These are phyloP conservation scores for Thymelicus sylvestris DNA, from an alignment of 2,888 invertebrate species.

Conservation along the genomic window DNA sequence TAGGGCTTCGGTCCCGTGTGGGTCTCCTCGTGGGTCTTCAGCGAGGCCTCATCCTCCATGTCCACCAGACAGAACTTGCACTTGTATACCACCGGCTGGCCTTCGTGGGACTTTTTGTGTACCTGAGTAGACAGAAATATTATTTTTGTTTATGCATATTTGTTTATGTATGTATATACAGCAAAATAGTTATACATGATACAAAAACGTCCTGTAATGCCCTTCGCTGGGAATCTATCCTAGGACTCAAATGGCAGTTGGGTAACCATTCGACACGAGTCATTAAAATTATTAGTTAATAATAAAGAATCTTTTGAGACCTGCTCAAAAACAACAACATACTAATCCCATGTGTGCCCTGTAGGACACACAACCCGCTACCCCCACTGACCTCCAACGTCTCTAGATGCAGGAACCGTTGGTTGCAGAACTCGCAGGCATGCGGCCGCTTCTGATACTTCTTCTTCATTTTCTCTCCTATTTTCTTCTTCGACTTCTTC, in stretches of 20 bases:
- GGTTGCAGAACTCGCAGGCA: conserved; percentile 70
- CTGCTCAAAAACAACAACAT: no score
- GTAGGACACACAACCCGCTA: not conserved
- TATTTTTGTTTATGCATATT: no score
- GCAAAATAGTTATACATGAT: no score
- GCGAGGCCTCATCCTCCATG: conserved; percentile 46
- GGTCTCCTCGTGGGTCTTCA: conserved; percentile 57
- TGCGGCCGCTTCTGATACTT: conserved; percentile 61
- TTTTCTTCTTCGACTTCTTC: conserved; percentile 48
- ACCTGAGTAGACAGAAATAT: conserved; percentile 43
- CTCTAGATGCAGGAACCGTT: conserved; percentile 68
- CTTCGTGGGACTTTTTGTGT: conserved; percentile 65
- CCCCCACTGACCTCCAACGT: conserved; percentile 55
- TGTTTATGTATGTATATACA: no score
- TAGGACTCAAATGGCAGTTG: no score
- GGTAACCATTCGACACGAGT: no score
- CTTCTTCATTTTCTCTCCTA: conserved; percentile 46
- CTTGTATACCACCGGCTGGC: conserved; percentile 55
- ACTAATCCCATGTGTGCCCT: no score
- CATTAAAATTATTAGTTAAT: no score
- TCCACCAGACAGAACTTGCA: conserved; percentile 67
- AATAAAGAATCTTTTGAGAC: no score
- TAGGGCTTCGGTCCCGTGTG: conserved; percentile 68
- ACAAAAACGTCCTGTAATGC: no score
- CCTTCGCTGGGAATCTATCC: no score